These are phyloP conservation scores for Melanostigma gelatinosum DNA, from an alignment of 2,113 vertebrate species.

Conservation along the genomic window DNA sequence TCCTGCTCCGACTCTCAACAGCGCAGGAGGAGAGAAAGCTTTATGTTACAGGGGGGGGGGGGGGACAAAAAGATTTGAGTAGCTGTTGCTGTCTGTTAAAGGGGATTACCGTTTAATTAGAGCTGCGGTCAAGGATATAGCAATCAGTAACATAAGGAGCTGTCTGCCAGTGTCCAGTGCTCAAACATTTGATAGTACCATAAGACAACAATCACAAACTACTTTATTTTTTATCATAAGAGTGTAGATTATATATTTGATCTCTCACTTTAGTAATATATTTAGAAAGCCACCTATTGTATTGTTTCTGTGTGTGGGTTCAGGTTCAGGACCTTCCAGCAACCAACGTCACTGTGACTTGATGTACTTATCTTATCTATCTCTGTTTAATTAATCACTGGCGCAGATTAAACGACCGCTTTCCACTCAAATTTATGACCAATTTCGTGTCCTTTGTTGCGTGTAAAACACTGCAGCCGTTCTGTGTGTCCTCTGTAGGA, in stretches of 20 bases:
- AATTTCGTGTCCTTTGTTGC: neutral
- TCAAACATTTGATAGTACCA: neutral
- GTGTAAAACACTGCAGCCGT: neutral
- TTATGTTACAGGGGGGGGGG: constrained; percentile 58
- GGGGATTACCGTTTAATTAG: constrained; percentile 64
- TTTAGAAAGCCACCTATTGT: neutral
- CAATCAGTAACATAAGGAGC: constrained; percentile 9
- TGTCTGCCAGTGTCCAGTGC: neutral
- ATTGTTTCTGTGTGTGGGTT: neutral
- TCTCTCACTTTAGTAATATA: neutral
- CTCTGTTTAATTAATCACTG: neutral
- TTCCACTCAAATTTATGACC: constrained; percentile 20
- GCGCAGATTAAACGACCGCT: constrained; percentile 8
- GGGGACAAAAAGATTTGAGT: constrained; percentile 62
- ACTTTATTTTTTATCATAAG: neutral
- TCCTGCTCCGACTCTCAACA: constrained; percentile 60
- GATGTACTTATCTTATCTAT: neutral
- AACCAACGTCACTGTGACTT: neutral
- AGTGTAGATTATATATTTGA: neutral
- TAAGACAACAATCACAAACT: neutral
- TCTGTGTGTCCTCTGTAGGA: constrained; percentile 24
- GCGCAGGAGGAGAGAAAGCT: constrained; percentile 45
- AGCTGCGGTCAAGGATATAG: constrained; percentile 40
- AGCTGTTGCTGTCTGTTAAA: constrained; percentile 72
- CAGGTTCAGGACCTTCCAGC: neutral